Evolutionary conservation across 2,888 invertebrate species (phyloP).

Genomic region (Mesorhabditis sp.): DNA sequence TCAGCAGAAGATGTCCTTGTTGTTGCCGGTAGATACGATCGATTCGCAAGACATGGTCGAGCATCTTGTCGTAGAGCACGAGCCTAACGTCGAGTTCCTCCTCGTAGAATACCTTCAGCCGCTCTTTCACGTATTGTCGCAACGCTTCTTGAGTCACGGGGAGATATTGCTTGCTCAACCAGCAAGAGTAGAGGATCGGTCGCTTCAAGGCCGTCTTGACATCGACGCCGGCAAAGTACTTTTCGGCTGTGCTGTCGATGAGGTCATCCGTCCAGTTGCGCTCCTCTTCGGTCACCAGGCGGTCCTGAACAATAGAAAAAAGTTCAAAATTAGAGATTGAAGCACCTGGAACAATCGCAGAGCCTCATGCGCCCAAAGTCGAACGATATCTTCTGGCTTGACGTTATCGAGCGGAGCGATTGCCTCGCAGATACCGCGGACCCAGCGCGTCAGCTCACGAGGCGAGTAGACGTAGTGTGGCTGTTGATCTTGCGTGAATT

Average conservation of each 20-base stretch:
- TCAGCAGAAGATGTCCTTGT: conserved; percentile 92
- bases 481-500: conserved; percentile 99
- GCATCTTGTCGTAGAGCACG: conserved; percentile 94
- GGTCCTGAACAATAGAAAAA: conserved; percentile 60
- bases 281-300: conserved; percentile 85
- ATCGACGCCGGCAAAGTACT: conserved; percentile 75
- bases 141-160: conserved; percentile 92
- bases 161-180: conserved; percentile 94
- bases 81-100: conserved; percentile 97
- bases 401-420: conserved; percentile 87
- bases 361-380: conserved; percentile 99
- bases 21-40: conserved; percentile 86
- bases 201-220: conserved; percentile 73
- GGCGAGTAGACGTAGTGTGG: conserved; percentile 99
- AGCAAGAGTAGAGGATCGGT: conserved; percentile 96
- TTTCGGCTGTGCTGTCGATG: conserved; percentile 78
- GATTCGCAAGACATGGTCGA: conserved; percentile 95
- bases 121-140: conserved; percentile 90
- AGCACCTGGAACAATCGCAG: conserved; percentile 81
- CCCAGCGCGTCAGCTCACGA: conserved; percentile 96
- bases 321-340: background rate
- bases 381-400: conserved; percentile 85
- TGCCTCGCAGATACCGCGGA: conserved; percentile 96
- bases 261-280: conserved; percentile 96
- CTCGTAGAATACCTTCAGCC: conserved; percentile 95